These are phyloP conservation scores for Leucania comma DNA, from an alignment of 2,888 invertebrate genomes.

Conservation along the genomic window DNA sequence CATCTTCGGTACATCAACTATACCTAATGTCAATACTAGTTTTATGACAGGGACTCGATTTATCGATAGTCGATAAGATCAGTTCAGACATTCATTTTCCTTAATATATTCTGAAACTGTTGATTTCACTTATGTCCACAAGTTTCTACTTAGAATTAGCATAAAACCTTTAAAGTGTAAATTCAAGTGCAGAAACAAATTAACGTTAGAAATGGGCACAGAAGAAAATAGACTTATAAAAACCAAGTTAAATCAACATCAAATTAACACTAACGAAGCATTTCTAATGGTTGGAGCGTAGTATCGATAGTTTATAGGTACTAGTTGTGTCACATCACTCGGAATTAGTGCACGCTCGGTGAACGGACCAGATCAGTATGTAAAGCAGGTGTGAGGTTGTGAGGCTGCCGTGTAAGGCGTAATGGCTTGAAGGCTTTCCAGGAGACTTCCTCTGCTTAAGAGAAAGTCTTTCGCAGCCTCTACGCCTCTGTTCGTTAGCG, in stretches of 20 bases:
- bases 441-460: conserved; percentile 77
- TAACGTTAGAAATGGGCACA: conserved; percentile 3
- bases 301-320: conserved; percentile 71
- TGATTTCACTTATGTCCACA: conserved; percentile 52
- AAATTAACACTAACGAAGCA: conserved; percentile 41
- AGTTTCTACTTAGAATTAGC: conserved; percentile 50
- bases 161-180: conserved; percentile 28
- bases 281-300: conserved; percentile 30
- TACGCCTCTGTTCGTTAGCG: conserved; percentile 63
- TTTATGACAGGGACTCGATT: conserved; percentile 68
- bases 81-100: conserved; percentile 35
- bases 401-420: conserved; percentile 80
- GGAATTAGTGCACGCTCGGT: conserved; percentile 84
- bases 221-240: conserved; percentile 29
- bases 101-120: conserved; percentile 46
- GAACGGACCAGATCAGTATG: conserved; percentile 86
- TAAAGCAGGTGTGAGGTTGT: conserved; percentile 83
- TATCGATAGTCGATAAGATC: conserved; percentile 72
- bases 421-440: conserved; percentile 78
- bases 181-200: conserved; percentile 9
- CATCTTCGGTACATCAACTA: conserved; percentile 80
- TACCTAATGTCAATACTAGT: conserved; percentile 76
- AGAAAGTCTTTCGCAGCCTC: conserved; percentile 78
- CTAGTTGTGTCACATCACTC: conserved; percentile 74
- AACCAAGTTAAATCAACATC: conserved; percentile 38